These are phyloP conservation scores for Saturnia pavonia DNA, from an alignment of 2,888 invertebrate species.

Conservation along the genomic window DNA sequence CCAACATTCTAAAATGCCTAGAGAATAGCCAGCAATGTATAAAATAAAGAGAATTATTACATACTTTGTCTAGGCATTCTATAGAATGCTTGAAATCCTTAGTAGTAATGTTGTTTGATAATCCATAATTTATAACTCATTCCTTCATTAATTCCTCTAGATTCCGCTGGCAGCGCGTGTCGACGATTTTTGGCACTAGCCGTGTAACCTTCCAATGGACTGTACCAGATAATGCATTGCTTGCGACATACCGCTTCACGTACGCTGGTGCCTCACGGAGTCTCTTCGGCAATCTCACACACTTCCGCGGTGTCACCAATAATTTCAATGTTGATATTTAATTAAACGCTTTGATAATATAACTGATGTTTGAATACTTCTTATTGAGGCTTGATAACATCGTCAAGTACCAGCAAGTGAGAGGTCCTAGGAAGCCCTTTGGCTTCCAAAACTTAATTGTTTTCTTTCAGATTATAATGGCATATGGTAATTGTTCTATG, in stretches of 20 bases:
- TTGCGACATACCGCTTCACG: constrained; percentile 89
- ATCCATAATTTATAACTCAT: too few species aligned
- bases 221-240: constrained; percentile 83
- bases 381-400: not conserved
- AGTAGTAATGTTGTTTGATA: too few species aligned
- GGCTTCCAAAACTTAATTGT: too few species aligned
- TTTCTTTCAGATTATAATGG: too few species aligned
- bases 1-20: too few species aligned
- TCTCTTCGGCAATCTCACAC: constrained; percentile 83
- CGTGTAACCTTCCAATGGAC: constrained; percentile 89
- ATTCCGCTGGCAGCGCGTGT: constrained; percentile 89
- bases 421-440: not conserved
- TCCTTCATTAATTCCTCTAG: constrained; percentile 69
- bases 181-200: constrained; percentile 87
- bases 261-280: constrained; percentile 89
- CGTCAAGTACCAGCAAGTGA: not conserved
- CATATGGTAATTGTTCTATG: too few species aligned
- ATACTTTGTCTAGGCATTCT: too few species aligned
- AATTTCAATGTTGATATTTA: constrained; percentile 60
- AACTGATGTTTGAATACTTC: constrained; percentile 21
- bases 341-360: constrained; percentile 15
- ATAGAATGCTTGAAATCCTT: too few species aligned
- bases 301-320: constrained; percentile 83
- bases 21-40: too few species aligned
- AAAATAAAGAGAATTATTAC: too few species aligned